Conservation (phyloP, 2,797 vertebrate species). For the Macropus fuliginosus region DNA sequence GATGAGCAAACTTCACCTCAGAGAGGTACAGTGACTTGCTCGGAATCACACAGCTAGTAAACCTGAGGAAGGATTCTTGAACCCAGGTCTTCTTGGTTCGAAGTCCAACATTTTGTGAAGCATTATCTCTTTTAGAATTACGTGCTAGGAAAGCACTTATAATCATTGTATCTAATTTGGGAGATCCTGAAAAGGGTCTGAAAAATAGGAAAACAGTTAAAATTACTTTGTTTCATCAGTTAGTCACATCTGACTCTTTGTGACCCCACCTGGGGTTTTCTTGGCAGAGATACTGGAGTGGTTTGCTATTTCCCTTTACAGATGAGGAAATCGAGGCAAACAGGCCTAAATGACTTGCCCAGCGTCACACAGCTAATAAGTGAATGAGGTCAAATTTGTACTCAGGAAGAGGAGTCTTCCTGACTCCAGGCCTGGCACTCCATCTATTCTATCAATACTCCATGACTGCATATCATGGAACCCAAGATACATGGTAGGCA, state of each 20-base stretch:
- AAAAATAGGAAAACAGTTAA: not conserved
- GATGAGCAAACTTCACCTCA: not conserved
- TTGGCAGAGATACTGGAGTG: not conserved
- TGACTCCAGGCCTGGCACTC: not conserved
- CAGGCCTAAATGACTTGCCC: not conserved
- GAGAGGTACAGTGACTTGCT: constrained; percentile 10
- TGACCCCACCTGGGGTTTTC: not conserved
- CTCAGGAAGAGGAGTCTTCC: not conserved
- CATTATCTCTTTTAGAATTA: constrained; percentile 39
- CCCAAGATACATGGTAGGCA: not conserved
- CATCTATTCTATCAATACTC: not conserved
- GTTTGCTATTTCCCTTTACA: not conserved
- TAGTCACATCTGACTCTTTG: not conserved
- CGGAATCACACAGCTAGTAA: not conserved
- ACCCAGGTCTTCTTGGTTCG: not conserved
- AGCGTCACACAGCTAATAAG: not conserved
- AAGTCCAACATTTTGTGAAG: not conserved
- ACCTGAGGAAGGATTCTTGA: not conserved
- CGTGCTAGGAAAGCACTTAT: not conserved
- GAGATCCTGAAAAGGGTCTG: not conserved
- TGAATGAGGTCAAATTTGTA: not conserved
- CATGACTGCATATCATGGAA: not conserved
- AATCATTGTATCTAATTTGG: not conserved
- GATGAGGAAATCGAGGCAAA: not conserved
- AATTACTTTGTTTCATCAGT: not conserved